These are phyloP conservation scores for Thymelicus sylvestris DNA, from an alignment of 2,888 invertebrate genomes.

Conservation along the genomic window DNA sequence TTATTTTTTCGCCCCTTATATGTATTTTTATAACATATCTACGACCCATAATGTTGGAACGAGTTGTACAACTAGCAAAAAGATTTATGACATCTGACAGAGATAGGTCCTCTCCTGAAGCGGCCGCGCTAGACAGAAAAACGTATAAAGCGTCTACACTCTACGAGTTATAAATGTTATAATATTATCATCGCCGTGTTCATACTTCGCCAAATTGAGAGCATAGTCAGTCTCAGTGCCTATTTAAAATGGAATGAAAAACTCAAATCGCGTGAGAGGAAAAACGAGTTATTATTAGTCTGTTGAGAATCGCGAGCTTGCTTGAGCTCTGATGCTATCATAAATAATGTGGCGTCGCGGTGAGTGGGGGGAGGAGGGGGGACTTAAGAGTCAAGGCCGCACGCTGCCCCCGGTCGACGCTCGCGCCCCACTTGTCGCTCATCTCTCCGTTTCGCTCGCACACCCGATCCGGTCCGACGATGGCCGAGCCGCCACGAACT, in stretches of 20 bases:
- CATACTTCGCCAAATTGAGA: conserved; percentile 45
- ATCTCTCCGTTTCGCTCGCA: conserved; percentile 63
- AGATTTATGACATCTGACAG: conserved; percentile 29
- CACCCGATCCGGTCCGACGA: conserved; percentile 64
- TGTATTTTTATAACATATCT: conserved; percentile 11
- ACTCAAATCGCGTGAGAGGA: conserved; percentile 80
- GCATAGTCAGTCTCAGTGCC: conserved; percentile 58
- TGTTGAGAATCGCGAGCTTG: conserved; percentile 80
- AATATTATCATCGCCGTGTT: conserved; percentile 12
- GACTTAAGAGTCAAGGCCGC: conserved; percentile 89
- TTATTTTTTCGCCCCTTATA: conserved; percentile 10
- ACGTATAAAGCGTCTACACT: not conserved
- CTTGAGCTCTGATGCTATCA: conserved; percentile 82
- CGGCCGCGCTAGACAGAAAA: conserved; percentile 8
- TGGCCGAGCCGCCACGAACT: conserved; percentile 74
- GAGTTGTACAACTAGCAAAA: conserved; percentile 15
- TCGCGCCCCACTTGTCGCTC: conserved; percentile 84
- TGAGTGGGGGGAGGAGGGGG: conserved; percentile 54
- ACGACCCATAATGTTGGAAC: conserved; percentile 2
- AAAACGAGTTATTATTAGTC: conserved; percentile 83
- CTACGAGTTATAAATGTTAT: not conserved
- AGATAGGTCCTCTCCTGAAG: not conserved
- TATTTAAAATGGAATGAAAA: conserved; percentile 61
- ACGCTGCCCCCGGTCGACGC: conserved; percentile 92
- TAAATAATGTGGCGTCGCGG: conserved; percentile 82